These are phyloP conservation scores for Drosophila chauvacae DNA, from an alignment of 1,140 invertebrate genomes.

Conservation along the genomic window DNA sequence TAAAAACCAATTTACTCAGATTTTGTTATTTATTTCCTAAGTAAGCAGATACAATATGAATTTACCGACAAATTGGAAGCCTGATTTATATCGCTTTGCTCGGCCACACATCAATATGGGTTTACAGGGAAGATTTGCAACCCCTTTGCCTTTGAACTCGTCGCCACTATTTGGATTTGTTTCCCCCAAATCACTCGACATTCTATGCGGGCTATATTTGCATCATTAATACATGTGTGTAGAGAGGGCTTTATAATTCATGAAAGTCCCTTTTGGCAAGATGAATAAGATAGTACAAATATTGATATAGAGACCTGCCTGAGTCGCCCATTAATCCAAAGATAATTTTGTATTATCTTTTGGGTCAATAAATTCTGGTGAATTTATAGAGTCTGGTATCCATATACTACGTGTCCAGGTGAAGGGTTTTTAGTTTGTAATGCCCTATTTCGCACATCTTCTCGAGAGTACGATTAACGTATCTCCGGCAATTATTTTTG, in stretches of 20 bases:
- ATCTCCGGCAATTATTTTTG: slow-evolving; percentile 61
- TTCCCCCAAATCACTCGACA: slow-evolving; percentile 20
- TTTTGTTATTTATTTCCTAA: slow-evolving; percentile 38
- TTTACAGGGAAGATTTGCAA: not conserved
- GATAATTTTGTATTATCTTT: not conserved
- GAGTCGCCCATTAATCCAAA: slow-evolving; percentile 3
- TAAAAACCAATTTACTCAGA: slow-evolving; percentile 34
- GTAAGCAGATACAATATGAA: slow-evolving; percentile 46
- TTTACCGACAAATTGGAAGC: slow-evolving; percentile 25
- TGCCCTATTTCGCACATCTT: slow-evolving; percentile 31
- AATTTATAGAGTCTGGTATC: slow-evolving; percentile 1
- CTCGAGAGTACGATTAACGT: slow-evolving; percentile 23
- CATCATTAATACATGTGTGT: slow-evolving; percentile 2
- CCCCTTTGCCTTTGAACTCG: slow-evolving; percentile 5
- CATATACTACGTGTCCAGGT: not conserved
- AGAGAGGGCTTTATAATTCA: not conserved
- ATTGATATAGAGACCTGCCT: not conserved
- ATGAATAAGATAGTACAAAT: slow-evolving; percentile 3
- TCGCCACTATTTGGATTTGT: slow-evolving; percentile 14
- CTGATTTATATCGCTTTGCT: slow-evolving; percentile 33
- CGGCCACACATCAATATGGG: slow-evolving; percentile 3
- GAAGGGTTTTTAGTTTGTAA: not conserved
- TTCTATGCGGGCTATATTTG: slow-evolving; percentile 25
- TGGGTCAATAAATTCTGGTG: not conserved
- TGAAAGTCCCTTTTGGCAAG: slow-evolving; percentile 4